Base-by-base conservation (phyloP, 2,888 invertebrate genomes). In the Stegana nigrithorax region DNA sequence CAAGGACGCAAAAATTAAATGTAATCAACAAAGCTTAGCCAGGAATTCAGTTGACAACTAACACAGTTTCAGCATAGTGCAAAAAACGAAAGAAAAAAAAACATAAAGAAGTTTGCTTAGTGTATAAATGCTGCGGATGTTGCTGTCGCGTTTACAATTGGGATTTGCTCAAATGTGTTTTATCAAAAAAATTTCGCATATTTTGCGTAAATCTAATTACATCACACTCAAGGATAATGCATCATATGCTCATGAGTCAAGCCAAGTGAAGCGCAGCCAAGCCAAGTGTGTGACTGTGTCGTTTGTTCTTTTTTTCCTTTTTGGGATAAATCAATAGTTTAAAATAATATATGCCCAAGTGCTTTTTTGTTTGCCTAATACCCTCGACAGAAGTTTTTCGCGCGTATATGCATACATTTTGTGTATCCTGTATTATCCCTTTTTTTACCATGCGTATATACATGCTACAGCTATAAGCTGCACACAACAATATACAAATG, bases 221-320 rank as follows among this genome's bases (percentile, higher is more conserved):
- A 60, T 60, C 51, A 60, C 39, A n/a, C 21, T 44, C 42, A 39
- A 60, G 59, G 39, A 60, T 60, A 25, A 57, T 50, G 23, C 53
- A 21, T 12, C n/a, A n/a, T 1, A 19, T 29, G 29, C 19, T 27
- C n/a, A 23, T 23, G 45, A 27, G 45, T 47, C 42, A 29, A 21
- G 17, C 47, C 4, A 47, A 36, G 32, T 21, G 47, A 23, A 27
- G 47, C 29, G 50, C 12, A n/a, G n/a, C n/a, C 14, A 1, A 2
- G 5, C 14, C 17, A 39, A 4, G 26, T 26, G 50, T 50, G 26
- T 47, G 47, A 12, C 10, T 47, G 29, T 53, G n/a, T n/a, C n/a
- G n/a, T n/a, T n/a, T n/a, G n/a, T n/a, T n/a, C n/a, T n/a, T n/a
- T n/a, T n/a, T n/a, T n/a, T n/a, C n/a, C n/a, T n/a, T n/a, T n/a